phyloP scores from a whole-genome alignment of 2,113 vertebrate genomes.

The Oreotragus oreotragus region DNA sequence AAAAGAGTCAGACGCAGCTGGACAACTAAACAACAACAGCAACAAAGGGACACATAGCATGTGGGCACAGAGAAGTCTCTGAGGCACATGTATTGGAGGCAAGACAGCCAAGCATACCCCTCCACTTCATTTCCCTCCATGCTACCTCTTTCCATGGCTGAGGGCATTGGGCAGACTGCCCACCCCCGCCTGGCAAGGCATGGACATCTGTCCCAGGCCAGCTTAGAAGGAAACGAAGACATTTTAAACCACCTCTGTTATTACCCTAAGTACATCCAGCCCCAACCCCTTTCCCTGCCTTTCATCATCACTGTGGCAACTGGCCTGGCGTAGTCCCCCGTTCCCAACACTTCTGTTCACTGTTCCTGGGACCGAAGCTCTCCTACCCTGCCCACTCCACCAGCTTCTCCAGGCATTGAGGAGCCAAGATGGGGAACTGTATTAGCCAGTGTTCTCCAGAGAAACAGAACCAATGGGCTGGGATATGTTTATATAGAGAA shows the following conservation, averaged over 20 bases:
- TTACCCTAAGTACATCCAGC: not conserved
- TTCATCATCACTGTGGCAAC: not conserved
- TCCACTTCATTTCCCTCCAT: rapidly evolving
- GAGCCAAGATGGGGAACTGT: not conserved
- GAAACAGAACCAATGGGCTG: not conserved
- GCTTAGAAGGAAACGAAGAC: not conserved
- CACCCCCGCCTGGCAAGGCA: not conserved
- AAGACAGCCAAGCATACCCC: not conserved
- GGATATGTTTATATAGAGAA: not conserved
- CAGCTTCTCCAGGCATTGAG: not conserved
- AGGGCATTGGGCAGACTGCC: not conserved
- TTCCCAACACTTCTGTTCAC: not conserved
- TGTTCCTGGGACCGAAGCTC: not conserved
- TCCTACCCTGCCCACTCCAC: no score
- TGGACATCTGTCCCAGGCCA: not conserved
- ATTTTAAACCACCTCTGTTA: not conserved
- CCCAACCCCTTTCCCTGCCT: not conserved
- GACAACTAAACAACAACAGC: not conserved
- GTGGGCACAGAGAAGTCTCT: not conserved
- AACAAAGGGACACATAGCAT: not conserved
- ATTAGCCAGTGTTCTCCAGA: not conserved
- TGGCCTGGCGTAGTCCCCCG: not conserved
- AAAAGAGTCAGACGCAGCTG: not conserved
- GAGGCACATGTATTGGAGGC: not conserved
- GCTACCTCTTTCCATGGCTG: not conserved